Percentiles rank a stretch among this genome's conserved stretches.
phyloP scores from a whole-genome alignment of 1,140 invertebrate species.

The Aphaenogaster rudis region DNA sequence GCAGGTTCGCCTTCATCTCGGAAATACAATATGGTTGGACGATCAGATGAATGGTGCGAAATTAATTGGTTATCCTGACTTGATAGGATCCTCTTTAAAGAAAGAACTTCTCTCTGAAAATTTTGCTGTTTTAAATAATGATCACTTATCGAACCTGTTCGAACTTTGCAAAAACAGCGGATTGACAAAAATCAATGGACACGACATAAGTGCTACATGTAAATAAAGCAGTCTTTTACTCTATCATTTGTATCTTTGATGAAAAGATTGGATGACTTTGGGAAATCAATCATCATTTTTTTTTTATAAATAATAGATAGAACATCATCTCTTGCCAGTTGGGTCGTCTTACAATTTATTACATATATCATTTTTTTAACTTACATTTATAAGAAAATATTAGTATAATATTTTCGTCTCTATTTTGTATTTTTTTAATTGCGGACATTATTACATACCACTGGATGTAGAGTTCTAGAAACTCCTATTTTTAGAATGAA shows the following conservation, averaged over 20 bases:
- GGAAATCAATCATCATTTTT: conserved; percentile 1
- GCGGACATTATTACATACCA: neutral
- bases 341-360: too few species aligned
- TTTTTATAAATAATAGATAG: neutral
- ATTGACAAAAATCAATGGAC: conserved; percentile 63
- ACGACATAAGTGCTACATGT: neutral
- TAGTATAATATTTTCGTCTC: neutral
- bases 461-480: neutral
- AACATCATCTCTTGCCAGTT: too few species aligned
- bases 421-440: neutral
- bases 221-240: neutral
- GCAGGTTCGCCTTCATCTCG: conserved; percentile 81
- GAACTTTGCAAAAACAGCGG: conserved; percentile 71
- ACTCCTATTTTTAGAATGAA: neutral
- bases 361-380: neutral
- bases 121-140: conserved; percentile 75
- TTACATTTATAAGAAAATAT: conserved; percentile 10
- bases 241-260: conserved; percentile 15
- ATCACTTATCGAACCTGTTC: conserved; percentile 73
- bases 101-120: conserved; percentile 70
- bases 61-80: conserved; percentile 75
- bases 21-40: conserved; percentile 83
- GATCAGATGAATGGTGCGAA: too few species aligned
- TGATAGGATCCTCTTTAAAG: conserved; percentile 76
- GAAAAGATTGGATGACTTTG: neutral